Conservation (phyloP, 2,797 vertebrate genomes). For the Tokudaia muenninki region DNA sequence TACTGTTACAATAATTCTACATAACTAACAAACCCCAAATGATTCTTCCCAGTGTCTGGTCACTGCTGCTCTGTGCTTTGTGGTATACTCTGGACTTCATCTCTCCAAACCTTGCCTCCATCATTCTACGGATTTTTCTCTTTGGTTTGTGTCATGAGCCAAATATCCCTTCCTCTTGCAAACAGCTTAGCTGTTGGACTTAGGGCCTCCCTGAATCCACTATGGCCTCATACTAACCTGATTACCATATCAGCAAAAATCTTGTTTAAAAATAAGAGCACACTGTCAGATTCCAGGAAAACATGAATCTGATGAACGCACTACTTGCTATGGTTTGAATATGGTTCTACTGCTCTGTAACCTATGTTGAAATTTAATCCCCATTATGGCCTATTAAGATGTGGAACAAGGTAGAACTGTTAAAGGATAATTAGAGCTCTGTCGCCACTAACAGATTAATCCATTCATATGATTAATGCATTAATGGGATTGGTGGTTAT, state of each 20-base stretch:
- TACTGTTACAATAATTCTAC: conserved; percentile 33
- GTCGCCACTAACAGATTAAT: background rate
- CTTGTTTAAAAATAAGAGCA: background rate
- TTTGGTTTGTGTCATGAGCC: background rate
- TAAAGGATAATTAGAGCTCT: background rate
- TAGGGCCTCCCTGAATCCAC: background rate
- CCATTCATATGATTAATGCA: background rate
- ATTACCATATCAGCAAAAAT: conserved; percentile 1
- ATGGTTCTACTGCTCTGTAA: background rate
- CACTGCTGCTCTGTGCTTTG: background rate
- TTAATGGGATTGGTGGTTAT: background rate
- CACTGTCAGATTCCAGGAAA: background rate
- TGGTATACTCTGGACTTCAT: background rate
- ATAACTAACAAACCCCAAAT: conserved; percentile 11
- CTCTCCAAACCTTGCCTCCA: background rate
- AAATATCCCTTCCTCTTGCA: background rate
- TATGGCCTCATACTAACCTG: conserved; percentile 16
- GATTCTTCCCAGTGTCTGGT: background rate
- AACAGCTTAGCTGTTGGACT: background rate
- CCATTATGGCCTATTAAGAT: background rate
- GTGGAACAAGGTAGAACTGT: background rate
- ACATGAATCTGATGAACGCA: background rate
- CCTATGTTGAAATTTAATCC: background rate
- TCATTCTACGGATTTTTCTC: background rate
- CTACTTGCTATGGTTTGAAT: background rate